phyloP scores from a whole-genome alignment of 2,797 vertebrate species.

The Enteromius afrohamiltoni region DNA sequence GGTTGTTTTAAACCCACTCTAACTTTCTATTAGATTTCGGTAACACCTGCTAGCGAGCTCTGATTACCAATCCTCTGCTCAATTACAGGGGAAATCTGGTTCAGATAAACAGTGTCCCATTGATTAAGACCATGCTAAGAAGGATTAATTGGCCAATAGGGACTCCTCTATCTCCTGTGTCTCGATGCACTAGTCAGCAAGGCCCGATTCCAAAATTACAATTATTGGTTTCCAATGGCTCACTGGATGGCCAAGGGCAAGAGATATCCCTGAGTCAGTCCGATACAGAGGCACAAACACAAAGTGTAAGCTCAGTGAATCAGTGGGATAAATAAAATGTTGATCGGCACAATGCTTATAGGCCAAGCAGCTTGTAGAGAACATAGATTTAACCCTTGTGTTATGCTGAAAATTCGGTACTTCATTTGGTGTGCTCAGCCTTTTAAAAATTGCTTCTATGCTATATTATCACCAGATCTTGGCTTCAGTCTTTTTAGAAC shows the following conservation, averaged over 20 bases:
- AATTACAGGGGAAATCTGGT: conserved; percentile 57
- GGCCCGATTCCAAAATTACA: conserved; percentile 77
- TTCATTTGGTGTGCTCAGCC: not conserved
- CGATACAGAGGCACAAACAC: conserved; percentile 60
- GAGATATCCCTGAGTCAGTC: conserved; percentile 68
- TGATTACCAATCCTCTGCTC: conserved; percentile 79
- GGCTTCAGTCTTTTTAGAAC: not conserved
- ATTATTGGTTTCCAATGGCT: conserved; percentile 77
- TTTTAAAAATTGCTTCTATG: not conserved
- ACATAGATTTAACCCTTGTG: not conserved
- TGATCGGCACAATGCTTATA: conserved; percentile 20
- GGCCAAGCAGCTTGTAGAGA: not conserved
- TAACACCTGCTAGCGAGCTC: conserved; percentile 57
- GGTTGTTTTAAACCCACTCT: conserved; percentile 6
- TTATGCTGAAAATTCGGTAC: not conserved
- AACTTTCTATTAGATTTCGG: conserved; percentile 5
- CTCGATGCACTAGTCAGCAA: conserved; percentile 75
- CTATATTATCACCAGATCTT: not conserved
- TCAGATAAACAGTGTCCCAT: conserved; percentile 78
- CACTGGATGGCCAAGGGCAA: conserved; percentile 71
- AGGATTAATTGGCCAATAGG: conserved; percentile 76
- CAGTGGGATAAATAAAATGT: conserved; percentile 25
- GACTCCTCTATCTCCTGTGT: conserved; percentile 74
- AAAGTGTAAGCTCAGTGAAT: conserved; percentile 35
- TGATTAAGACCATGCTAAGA: conserved; percentile 76